Base-by-base conservation (phyloP, 2,888 invertebrate species). In the Gymnoscelis rufifasciata region DNA sequence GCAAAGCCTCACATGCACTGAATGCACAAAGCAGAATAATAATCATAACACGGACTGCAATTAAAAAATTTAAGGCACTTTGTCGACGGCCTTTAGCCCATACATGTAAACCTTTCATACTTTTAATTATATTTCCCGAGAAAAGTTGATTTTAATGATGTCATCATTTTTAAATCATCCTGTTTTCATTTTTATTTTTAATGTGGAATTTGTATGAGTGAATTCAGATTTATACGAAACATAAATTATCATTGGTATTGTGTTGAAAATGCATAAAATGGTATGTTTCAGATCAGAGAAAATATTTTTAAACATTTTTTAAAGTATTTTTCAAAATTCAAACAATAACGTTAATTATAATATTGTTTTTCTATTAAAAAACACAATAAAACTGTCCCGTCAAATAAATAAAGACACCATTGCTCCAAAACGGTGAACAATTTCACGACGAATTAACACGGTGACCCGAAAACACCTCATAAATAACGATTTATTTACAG, bases 51-150 rank as follows among this genome's bases (percentile, higher is more conserved):
- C 79, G 71, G 74, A 66, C 66, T 60, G 87, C 84, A 88, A 87
- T 88, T 87, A 88, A 88, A 88, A 84, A 82, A 83, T 79, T 86
- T 83, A 78, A 87, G 87, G 84, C 84, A 87, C 84, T 87, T 84
- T 86, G 80, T 69, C 57, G 64, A 66, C 59, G 66, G 71, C 69
- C 76, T 75, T 78, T 75, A 60, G 61, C 66, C 68, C 66, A 67
- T 57, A 68, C 64, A 61, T 68, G 64, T 70, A 68, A 68, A 62
- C 62, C 61, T 59, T 64, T 60, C 47, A 58, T 59, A 56, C 59
- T 43, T 59, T 64, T 58, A 57, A 52, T 57, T 51, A 55, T 55
- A 29, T 53, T 45, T 52, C 26, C 40, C 41, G 44, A 40, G 30
- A 40, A 42, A 44, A 50, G 47, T 51, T 35, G 36, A 43, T 59